A percentile compares a stretch with the other conserved stretches of the same genome.
Evolutionary conservation across 2,888 invertebrate species (phyloP).

Genomic region (Protonemura montana): DNA sequence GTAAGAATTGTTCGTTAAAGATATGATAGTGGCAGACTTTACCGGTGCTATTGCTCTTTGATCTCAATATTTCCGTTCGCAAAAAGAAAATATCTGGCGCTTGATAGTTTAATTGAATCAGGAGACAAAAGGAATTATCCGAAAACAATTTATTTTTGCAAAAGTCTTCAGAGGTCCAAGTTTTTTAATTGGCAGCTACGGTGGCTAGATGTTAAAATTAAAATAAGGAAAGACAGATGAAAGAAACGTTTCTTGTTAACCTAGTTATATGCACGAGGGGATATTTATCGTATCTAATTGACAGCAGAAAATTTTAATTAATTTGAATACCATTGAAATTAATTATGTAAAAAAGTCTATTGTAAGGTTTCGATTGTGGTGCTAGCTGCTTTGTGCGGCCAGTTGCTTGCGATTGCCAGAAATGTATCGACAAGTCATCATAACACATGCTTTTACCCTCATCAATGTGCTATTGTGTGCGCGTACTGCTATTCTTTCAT

Average conservation of each 20-base stretch:
- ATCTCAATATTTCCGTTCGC: too few species aligned
- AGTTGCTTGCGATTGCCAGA: background rate
- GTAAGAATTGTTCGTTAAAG: too few species aligned
- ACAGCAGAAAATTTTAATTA: background rate
- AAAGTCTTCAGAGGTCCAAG: background rate
- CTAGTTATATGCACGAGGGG: background rate
- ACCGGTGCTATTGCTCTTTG: too few species aligned
- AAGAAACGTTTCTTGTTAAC: background rate
- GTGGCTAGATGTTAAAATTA: background rate
- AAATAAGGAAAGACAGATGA: background rate
- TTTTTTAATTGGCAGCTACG: background rate
- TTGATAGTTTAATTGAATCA: background rate
- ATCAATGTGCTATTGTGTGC: background rate
- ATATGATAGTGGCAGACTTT: too few species aligned
- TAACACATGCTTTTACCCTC: background rate
- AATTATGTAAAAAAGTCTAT: background rate
- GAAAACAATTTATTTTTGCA: background rate
- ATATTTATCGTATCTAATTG: background rate
- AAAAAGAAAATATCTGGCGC: background rate
- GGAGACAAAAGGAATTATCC: background rate
- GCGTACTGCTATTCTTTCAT: background rate
- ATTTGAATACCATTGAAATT: background rate
- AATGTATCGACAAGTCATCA: slow-evolving; percentile 2
- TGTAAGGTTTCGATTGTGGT: background rate
- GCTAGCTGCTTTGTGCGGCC: background rate